Evolutionary conservation across 2,113 vertebrate species (phyloP).

Genomic region (Craseonycteris thonglongyai): DNA sequence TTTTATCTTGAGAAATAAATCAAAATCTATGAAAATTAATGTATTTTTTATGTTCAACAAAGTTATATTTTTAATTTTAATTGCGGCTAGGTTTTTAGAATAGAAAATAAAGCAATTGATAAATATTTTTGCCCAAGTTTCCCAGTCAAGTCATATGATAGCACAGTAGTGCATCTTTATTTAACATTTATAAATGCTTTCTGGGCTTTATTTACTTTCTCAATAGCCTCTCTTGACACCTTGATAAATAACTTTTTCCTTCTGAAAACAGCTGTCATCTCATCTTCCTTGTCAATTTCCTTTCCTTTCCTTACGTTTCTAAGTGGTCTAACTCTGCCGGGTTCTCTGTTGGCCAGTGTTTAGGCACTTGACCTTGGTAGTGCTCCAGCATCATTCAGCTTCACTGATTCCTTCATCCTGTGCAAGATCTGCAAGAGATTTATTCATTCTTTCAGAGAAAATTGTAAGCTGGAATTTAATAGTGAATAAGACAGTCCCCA

Average conservation of each 20-base stretch:
- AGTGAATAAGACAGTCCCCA: background rate
- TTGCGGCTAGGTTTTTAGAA: background rate
- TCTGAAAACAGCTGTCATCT: background rate
- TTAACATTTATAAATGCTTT: background rate
- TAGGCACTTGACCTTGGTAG: background rate
- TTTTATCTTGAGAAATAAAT: constrained; percentile 19
- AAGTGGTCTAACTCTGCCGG: background rate
- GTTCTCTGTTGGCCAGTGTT: background rate
- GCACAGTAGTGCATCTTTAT: background rate
- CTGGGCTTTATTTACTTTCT: background rate
- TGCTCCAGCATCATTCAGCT: background rate
- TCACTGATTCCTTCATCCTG: background rate
- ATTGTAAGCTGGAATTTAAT: background rate
- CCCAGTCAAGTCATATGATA: background rate
- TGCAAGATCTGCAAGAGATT: background rate
- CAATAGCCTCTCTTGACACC: background rate
- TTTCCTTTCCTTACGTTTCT: background rate
- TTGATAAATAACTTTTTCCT: background rate
- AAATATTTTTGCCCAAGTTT: background rate
- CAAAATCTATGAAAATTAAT: background rate
- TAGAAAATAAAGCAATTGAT: background rate
- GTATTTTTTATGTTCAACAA: background rate
- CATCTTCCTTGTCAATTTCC: background rate
- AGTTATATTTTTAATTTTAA: background rate
- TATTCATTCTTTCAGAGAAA: background rate